These are phyloP conservation scores for Asarcornis scutulata DNA, from an alignment of 2,113 vertebrate genomes.

Conservation along the genomic window DNA sequence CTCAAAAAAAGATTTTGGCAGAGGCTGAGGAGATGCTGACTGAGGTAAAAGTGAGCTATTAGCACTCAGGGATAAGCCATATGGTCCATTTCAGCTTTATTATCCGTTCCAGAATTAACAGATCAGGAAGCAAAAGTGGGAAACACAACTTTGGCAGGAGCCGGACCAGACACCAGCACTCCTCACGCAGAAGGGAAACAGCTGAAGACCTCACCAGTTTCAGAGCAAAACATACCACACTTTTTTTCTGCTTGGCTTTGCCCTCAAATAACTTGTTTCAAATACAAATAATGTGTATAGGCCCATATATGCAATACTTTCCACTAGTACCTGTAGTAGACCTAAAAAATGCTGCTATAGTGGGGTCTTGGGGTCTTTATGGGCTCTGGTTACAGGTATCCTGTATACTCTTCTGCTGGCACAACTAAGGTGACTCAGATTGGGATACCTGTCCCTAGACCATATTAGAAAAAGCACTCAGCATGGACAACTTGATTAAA, in stretches of 20 bases:
- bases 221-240: not conserved
- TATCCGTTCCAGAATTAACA: not conserved
- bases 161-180: not conserved
- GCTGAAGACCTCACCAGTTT: not conserved
- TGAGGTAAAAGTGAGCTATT: not conserved
- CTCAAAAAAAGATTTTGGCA: not conserved
- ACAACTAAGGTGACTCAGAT: not conserved
- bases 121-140: not conserved
- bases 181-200: not conserved
- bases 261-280: not conserved
- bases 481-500: not conserved
- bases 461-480: not conserved
- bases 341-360: not conserved
- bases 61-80: slow-evolving; percentile 9
- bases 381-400: not conserved
- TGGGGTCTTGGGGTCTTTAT: not conserved
- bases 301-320: not conserved
- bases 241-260: not conserved
- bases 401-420: not conserved
- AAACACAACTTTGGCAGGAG: not conserved
- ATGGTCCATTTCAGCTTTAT: not conserved
- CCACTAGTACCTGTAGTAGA: not conserved
- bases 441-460: not conserved
- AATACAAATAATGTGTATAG: not conserved
- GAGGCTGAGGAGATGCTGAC: not conserved